Percentiles rank a stretch among this genome's conserved stretches.
phyloP scores from a whole-genome alignment of 2,113 vertebrate species.

The Stercorarius parasiticus region DNA sequence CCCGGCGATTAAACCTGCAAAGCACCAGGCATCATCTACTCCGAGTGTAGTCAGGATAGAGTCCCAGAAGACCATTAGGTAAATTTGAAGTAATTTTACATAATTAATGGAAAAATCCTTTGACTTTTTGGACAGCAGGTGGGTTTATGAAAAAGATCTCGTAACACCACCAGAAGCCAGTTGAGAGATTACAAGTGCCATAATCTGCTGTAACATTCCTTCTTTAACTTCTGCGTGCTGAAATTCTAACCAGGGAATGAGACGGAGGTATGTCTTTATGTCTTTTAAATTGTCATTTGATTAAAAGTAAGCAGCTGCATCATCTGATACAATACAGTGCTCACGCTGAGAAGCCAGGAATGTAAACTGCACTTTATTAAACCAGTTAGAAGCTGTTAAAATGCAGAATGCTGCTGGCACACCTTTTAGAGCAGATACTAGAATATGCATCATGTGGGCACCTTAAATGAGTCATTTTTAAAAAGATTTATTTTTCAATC shows the following conservation, averaged over 20 bases:
- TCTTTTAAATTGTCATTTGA: constrained; percentile 47
- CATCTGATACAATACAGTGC: background rate
- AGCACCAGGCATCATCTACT: background rate
- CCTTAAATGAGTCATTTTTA: constrained; percentile 6
- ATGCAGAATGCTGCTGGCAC: constrained; percentile 42
- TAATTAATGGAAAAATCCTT: constrained; percentile 19
- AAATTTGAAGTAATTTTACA: constrained; percentile 13
- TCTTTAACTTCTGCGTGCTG: background rate
- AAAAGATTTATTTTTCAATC: constrained; percentile 36
- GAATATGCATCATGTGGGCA: constrained; percentile 23
- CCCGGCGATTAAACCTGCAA: background rate
- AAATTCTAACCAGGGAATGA: background rate
- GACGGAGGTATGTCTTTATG: background rate
- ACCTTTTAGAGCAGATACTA: constrained; percentile 36
- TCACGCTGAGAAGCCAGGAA: constrained; percentile 49
- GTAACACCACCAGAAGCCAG: background rate
- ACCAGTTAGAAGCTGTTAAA: constrained; percentile 41
- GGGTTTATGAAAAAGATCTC: constrained; percentile 6
- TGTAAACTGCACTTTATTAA: constrained; percentile 47
- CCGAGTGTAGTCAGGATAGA: background rate
- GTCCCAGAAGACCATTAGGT: background rate
- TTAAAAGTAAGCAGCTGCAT: constrained; percentile 63
- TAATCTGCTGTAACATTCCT: background rate
- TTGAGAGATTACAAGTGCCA: constrained; percentile 6
- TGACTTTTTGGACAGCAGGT: constrained; percentile 15